These are phyloP conservation scores for Progne subis DNA, from an alignment of 2,113 vertebrate species.

Conservation along the genomic window DNA sequence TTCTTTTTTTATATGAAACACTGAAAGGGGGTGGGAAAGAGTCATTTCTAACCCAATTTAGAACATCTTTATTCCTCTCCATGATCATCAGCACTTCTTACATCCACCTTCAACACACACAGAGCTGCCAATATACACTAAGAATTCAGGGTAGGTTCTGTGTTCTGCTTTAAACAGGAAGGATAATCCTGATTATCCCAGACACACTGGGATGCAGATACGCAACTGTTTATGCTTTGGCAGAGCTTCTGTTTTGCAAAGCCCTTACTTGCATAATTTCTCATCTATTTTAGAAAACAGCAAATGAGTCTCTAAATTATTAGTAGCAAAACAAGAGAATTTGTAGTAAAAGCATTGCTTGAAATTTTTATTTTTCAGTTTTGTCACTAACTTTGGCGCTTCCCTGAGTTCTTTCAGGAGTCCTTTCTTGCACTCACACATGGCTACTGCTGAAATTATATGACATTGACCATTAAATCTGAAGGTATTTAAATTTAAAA, in stretches of 20 bases:
- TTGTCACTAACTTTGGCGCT: background rate
- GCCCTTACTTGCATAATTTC: background rate
- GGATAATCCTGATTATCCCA: background rate
- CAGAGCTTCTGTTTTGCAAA: background rate
- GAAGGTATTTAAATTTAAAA: background rate
- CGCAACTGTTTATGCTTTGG: background rate
- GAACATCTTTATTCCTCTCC: background rate
- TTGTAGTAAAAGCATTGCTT: background rate
- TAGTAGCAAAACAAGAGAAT: background rate
- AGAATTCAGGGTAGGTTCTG: background rate
- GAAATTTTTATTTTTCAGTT: background rate
- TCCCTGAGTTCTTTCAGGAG: background rate
- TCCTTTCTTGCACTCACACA: background rate
- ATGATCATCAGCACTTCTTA: background rate
- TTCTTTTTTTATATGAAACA: background rate
- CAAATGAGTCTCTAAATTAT: background rate
- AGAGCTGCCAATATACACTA: background rate
- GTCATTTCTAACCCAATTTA: background rate
- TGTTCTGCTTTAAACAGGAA: background rate
- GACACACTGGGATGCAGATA: background rate
- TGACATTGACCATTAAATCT: background rate
- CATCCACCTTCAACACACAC: fast-evolving
- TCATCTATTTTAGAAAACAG: background rate
- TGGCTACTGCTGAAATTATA: background rate
- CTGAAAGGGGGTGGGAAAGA: background rate